Conservation (phyloP, 1,140 invertebrate genomes). For the Aphelinus atriplicis region DNA sequence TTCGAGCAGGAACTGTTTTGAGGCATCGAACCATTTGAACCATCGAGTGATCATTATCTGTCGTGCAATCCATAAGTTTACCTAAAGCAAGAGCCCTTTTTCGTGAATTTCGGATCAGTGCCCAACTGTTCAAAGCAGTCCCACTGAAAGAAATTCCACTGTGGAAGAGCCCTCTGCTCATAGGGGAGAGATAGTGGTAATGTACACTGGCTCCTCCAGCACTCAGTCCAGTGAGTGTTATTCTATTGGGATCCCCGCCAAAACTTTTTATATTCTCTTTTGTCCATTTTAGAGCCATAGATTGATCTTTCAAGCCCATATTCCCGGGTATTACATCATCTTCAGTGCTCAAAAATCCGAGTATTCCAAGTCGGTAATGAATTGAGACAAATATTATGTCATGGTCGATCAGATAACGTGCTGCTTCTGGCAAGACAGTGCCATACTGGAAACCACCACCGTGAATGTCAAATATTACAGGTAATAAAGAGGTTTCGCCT, state of each 20-base stretch:
- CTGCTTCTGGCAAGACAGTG: not conserved
- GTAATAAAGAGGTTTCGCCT: not conserved
- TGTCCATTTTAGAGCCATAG: constrained; percentile 15
- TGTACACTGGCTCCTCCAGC: constrained; percentile 10
- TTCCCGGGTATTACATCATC: not conserved
- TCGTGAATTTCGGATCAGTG: constrained; percentile 69
- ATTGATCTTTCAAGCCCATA: constrained; percentile 27
- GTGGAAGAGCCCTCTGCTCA: not conserved
- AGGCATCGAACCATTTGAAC: constrained; percentile 76
- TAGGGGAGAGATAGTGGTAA: constrained; percentile 8
- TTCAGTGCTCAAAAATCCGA: constrained; percentile 3
- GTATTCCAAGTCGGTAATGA: not conserved
- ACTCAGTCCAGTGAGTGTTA: constrained; percentile 6
- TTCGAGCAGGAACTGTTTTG: constrained; percentile 67
- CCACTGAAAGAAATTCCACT: constrained; percentile 78
- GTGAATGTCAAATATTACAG: constrained; percentile 11
- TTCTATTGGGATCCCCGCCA: not conserved
- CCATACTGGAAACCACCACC: constrained; percentile 10
- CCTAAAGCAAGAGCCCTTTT: constrained; percentile 73
- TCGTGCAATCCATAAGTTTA: constrained; percentile 72
- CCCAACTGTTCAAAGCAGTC: constrained; percentile 74
- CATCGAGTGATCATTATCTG: constrained; percentile 64
- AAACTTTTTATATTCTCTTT: not conserved
- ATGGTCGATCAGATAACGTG: constrained; percentile 2
- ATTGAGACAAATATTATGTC: not conserved